Evolutionary conservation across 2,797 vertebrate genomes (phyloP), one percentile per base, ranked within the genome.

Genomic region (Buceros bicornis): DNA sequence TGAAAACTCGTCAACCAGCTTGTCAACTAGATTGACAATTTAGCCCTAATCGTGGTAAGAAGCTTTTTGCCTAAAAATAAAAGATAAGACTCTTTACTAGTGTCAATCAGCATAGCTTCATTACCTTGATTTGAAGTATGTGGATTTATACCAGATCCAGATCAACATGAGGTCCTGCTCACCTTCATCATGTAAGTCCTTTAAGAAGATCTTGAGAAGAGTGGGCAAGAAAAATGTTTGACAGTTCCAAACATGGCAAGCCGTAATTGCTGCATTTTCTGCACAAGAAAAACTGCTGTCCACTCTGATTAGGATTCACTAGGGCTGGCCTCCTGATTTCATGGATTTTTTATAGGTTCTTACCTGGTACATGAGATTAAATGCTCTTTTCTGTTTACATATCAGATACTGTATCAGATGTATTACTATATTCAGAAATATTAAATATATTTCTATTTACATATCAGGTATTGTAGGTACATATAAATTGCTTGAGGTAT

Each of bases 1-100:
- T 0, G 2, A 74, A 93, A 88, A 47, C 50, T 91, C 67, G 56
- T 82, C 80, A 86, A 3, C 31, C 60, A 60, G 79, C 91, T 92
- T 80, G 37, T 82, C 80, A 86, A 35, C n/a, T 51, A 67, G 45
- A 14, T 35, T 26, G n/a, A 35, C n/a, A 86, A 29, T 11, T 95
- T 90, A 90, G 51, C 47, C 72, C 26, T 95, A 76, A 87, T 95
- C 1, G 0, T 58, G 48, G 13, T 96, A 94, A 96, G 86, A 87
- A 93, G 88, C 25, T 90, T 92, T 95, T 90, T 82, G 51, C 40
- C 86, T 96, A 93, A 95, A 95, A 95, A 93, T 94, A 95, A 74
- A 78, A 85, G 17, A 7, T 53, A 91, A 95, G 89, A 47, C 71
- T 93, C 65, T 91, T 94, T 91, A 50, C 79, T 40, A 13, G 1